phyloP scores from a whole-genome alignment of 2,113 vertebrate genomes.

The Panthera leo region DNA sequence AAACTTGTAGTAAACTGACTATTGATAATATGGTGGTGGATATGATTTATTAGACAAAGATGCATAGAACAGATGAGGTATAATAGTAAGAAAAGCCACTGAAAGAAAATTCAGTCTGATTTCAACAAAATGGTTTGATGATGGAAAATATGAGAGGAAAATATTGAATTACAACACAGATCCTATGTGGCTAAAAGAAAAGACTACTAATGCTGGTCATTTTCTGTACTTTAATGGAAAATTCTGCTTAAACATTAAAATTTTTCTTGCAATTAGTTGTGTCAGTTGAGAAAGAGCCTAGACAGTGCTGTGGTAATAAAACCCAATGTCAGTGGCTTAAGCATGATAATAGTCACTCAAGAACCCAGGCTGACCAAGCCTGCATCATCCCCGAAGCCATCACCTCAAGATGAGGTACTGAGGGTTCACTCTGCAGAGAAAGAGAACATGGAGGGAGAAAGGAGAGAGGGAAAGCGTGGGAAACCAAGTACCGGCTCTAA shows the following conservation, averaged over 20 bases:
- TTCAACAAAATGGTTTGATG: background rate
- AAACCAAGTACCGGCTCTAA: background rate
- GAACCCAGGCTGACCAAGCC: background rate
- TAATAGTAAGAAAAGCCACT: background rate
- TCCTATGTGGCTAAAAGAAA: background rate
- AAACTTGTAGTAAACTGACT: background rate
- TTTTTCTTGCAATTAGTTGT: background rate
- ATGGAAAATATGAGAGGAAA: background rate
- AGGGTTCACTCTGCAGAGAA: background rate
- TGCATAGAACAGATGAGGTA: background rate
- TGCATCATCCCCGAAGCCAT: background rate
- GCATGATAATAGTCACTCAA: background rate
- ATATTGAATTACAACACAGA: background rate
- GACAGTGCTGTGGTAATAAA: background rate
- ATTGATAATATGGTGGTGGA: background rate
- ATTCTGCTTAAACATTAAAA: background rate
- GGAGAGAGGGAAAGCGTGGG: background rate
- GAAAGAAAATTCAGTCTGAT: slow-evolving; percentile 16
- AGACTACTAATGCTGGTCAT: background rate
- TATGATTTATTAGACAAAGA: background rate
- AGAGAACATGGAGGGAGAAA: background rate
- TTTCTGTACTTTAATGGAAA: background rate
- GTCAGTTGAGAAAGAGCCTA: background rate
- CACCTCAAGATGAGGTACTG: background rate
- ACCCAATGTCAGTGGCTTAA: background rate